These are phyloP conservation scores for Hoplostethus atlanticus DNA, from an alignment of 2,797 vertebrate species.

Conservation along the genomic window DNA sequence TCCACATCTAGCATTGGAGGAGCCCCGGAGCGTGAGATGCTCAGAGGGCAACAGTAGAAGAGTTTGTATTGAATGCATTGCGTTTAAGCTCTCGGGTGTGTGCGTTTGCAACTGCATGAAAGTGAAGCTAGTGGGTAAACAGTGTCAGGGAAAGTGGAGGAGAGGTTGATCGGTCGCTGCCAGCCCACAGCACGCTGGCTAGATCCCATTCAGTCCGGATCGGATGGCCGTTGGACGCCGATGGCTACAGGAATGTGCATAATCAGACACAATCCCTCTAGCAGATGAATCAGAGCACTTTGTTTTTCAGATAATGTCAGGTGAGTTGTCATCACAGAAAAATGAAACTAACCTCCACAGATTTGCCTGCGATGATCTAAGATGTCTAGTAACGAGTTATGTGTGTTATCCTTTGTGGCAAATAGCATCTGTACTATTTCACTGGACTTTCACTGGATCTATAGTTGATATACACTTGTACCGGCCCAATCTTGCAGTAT, in stretches of 20 bases:
- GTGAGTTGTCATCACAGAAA: neutral
- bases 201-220: constrained; percentile 57
- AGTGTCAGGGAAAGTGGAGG: constrained; percentile 28
- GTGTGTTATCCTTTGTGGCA: no score
- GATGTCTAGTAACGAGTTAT: no score
- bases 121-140: constrained; percentile 10
- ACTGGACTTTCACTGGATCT: no score
- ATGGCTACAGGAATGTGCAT: constrained; percentile 24
- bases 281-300: constrained; percentile 2
- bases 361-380: no score
- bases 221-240: no score
- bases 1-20: neutral
- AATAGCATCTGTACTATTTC: no score
- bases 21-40: neutral
- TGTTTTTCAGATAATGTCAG: neutral
- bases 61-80: neutral
- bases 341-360: no score
- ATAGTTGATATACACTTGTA: no score
- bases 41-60: neutral
- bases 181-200: constrained; percentile 31
- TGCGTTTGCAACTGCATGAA: constrained; percentile 12
- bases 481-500: no score
- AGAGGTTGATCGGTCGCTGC: constrained; percentile 37
- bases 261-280: constrained; percentile 48
- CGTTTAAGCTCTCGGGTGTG: constrained; percentile 5